phyloP scores from a whole-genome alignment of 1,140 invertebrate genomes.

The Monochamus saltuarius region DNA sequence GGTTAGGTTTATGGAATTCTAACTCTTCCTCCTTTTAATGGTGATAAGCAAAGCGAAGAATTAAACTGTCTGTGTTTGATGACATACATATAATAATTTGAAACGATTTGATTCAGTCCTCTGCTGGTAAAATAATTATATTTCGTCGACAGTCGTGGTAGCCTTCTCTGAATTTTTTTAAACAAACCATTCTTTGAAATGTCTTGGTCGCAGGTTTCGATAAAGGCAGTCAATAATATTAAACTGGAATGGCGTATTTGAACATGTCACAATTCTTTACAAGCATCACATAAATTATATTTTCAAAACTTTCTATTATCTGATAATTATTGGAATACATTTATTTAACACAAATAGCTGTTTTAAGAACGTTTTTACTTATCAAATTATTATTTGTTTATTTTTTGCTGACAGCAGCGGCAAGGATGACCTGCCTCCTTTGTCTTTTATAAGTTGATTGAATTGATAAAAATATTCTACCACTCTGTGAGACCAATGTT shows the following conservation, averaged over 20 bases:
- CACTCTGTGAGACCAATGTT: too few relatives aligned
- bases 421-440: too few relatives aligned
- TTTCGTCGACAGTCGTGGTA: neutral
- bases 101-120: neutral
- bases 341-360: too few relatives aligned
- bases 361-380: too few relatives aligned
- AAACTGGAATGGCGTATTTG: neutral
- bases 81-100: neutral
- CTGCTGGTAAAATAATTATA: conserved; percentile 1
- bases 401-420: too few relatives aligned
- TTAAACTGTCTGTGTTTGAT: conserved; percentile 1
- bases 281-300: neutral
- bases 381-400: too few relatives aligned
- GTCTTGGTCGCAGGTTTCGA: neutral
- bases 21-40: too few relatives aligned
- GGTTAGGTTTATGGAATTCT: too few relatives aligned
- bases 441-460: too few relatives aligned
- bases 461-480: too few relatives aligned
- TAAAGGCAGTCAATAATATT: neutral
- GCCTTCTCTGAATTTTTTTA: neutral
- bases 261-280: too few relatives aligned
- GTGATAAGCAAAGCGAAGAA: too few relatives aligned
- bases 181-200: conserved; percentile 1
- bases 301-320: conserved; percentile 5
- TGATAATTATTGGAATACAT: neutral